phyloP scores from a whole-genome alignment of 2,113 vertebrate genomes.

The Tyrannus savana region DNA sequence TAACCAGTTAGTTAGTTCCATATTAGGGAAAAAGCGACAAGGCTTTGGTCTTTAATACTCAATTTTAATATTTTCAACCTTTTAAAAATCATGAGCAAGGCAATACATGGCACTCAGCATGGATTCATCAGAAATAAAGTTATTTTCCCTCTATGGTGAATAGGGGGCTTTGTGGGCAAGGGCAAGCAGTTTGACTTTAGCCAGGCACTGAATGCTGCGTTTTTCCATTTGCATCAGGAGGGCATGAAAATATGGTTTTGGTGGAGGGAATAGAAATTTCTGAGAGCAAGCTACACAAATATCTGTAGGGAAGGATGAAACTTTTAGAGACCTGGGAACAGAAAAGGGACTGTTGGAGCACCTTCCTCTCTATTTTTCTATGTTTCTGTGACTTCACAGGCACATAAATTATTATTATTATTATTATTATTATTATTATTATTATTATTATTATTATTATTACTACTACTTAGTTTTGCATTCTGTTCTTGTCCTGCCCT shows the following conservation, averaged over 20 bases:
- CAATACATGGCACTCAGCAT: not conserved
- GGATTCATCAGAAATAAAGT: not conserved
- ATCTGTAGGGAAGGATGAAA: not conserved
- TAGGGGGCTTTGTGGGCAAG: not conserved
- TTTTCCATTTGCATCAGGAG: not conserved
- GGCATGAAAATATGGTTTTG: not conserved
- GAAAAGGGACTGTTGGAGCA: accelerated
- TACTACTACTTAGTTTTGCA: not conserved
- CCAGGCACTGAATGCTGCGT: not conserved
- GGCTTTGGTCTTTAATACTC: not conserved
- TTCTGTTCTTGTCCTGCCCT: not conserved
- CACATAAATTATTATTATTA: not conserved
- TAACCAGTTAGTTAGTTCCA: not conserved
- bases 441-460: not conserved
- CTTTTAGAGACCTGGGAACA: not conserved
- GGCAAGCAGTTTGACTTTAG: accelerated
- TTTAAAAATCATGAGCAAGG: not conserved
- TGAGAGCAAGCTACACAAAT: not conserved
- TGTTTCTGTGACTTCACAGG: not conserved
- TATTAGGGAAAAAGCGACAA: not conserved
- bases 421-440: not conserved
- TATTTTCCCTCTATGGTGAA: not conserved
- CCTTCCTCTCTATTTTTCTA: not conserved
- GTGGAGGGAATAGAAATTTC: not conserved
- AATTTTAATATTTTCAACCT: not conserved